phyloP scores from a whole-genome alignment of 2,888 invertebrate species.

The Tineola bisselliella region DNA sequence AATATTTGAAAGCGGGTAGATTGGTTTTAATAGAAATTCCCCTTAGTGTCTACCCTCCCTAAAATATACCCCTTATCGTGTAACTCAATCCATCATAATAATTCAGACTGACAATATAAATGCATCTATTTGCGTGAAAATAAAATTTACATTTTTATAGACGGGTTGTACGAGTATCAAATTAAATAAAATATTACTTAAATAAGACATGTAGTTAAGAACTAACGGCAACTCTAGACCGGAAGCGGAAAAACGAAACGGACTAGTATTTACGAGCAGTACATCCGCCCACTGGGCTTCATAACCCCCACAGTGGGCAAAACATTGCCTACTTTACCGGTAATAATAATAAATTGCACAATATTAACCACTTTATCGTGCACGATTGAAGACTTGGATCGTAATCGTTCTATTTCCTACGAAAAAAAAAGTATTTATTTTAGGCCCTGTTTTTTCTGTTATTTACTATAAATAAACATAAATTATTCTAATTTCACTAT shows the following conservation, averaged over 20 bases:
- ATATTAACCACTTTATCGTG: constrained; percentile 9
- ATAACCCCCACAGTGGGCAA: constrained; percentile 2
- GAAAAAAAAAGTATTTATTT: neutral
- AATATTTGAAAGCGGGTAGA: neutral
- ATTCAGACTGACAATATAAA: neutral
- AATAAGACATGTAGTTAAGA: constrained; percentile 53
- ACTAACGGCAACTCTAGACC: constrained; percentile 51
- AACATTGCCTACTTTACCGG: neutral
- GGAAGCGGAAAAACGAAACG: constrained; percentile 64
- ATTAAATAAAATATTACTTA: constrained; percentile 45
- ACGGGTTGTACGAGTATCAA: no score
- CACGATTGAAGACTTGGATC: neutral
- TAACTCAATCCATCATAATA: neutral
- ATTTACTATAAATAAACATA: neutral
- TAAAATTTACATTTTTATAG: neutral
- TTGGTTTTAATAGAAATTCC: neutral
- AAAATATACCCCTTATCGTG: neutral
- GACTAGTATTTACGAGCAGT: constrained; percentile 60
- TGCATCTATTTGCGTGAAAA: neutral
- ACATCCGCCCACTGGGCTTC: constrained; percentile 31
- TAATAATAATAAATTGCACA: constrained; percentile 10
- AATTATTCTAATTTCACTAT: no score
- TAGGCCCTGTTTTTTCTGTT: neutral
- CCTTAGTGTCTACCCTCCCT: neutral
- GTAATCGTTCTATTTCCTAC: constrained; percentile 2